A percentile compares a stretch with the other conserved stretches of the same genome.
Evolutionary conservation across 2,797 vertebrate species (phyloP).

Genomic region (Characodon lateralis): DNA sequence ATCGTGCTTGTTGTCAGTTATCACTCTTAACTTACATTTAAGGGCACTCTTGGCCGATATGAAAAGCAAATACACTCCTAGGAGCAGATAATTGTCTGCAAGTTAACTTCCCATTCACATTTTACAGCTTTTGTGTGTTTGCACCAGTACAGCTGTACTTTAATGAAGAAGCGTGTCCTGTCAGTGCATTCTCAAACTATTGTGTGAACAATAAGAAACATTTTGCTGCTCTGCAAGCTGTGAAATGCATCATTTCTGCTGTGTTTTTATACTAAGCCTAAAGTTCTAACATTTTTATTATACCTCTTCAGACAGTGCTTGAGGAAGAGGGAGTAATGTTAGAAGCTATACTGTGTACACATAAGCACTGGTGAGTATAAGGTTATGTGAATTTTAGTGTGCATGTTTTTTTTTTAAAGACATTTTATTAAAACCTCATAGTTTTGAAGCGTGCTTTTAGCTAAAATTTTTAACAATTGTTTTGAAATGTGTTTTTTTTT

Average conservation of each 20-base stretch:
- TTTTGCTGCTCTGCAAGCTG: not conserved
- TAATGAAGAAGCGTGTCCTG: not conserved
- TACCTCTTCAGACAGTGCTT: slow-evolving; percentile 82
- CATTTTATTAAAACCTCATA: not conserved
- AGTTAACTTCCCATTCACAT: too few species aligned
- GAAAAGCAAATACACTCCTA: not conserved
- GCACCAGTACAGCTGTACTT: too few species aligned
- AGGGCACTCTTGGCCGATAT: not conserved
- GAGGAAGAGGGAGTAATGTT: slow-evolving; percentile 88
- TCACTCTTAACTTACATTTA: not conserved
- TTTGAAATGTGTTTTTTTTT: not conserved
- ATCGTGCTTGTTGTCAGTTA: not conserved
- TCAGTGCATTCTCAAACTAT: not conserved
- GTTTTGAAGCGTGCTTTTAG: not conserved
- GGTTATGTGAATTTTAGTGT: not conserved
- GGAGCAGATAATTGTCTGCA: not conserved
- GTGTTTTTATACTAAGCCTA: not conserved
- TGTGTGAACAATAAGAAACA: not conserved
- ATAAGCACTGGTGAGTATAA: slow-evolving; percentile 95
- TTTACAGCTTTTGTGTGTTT: not conserved
- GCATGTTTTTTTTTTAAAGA: not conserved
- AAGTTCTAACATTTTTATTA: slow-evolving; percentile 10
- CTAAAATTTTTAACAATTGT: not conserved
- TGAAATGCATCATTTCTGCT: slow-evolving; percentile 9
- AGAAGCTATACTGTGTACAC: slow-evolving; percentile 95